These are phyloP conservation scores for Euglossa dilemma DNA, from an alignment of 1,140 invertebrate genomes.

Conservation along the genomic window DNA sequence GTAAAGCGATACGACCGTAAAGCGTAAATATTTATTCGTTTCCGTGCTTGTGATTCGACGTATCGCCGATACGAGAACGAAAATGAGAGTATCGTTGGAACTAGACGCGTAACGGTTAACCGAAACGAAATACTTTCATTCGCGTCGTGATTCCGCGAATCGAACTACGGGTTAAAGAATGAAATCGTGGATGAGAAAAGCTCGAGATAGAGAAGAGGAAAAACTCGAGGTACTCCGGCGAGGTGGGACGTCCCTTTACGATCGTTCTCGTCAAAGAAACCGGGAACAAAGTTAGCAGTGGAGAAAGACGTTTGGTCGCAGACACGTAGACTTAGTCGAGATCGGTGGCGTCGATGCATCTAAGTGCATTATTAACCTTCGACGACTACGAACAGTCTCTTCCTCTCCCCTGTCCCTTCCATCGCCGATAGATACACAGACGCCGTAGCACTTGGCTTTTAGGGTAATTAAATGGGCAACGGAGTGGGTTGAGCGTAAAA, in stretches of 20 bases:
- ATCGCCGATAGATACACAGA: neutral
- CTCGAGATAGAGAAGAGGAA: neutral
- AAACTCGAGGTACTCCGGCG: neutral
- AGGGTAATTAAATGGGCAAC: conserved; percentile 61
- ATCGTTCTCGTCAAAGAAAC: conserved; percentile 18
- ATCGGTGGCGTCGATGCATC: conserved; percentile 25
- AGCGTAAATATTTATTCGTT: no score
- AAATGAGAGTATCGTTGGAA: no score
- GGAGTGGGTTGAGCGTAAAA: conserved; percentile 21
- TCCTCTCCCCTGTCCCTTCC: neutral
- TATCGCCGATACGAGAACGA: no score
- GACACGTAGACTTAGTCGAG: neutral
- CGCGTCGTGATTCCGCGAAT: neutral
- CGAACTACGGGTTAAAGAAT: neutral
- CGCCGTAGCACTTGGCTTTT: conserved; percentile 46
- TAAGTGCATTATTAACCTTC: conserved; percentile 56
- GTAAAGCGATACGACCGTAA: no score
- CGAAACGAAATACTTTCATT: no score
- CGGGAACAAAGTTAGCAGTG: conserved; percentile 14
- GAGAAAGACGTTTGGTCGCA: neutral
- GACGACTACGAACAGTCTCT: neutral
- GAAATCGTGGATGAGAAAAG: neutral
- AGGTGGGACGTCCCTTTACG: neutral
- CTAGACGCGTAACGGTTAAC: no score
- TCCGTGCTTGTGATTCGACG: no score